Evolutionary conservation across 2,888 invertebrate genomes (phyloP).

Genomic region (Buathra laborator): DNA sequence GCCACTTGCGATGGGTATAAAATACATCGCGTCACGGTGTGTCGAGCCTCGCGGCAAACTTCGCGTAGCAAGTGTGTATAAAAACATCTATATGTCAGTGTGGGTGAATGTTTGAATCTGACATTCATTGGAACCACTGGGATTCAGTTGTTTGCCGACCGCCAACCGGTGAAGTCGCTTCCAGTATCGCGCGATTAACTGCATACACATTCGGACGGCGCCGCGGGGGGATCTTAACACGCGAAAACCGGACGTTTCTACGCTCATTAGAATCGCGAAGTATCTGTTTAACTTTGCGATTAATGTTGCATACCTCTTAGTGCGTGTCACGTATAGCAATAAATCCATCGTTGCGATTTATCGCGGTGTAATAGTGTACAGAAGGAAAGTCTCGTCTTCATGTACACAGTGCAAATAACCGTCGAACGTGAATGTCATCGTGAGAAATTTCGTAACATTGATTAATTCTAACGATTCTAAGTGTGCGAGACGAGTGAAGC

Average conservation of each 20-base stretch:
- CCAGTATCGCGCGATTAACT: constrained; percentile 11
- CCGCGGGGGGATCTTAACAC: too few relatives aligned
- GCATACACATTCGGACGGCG: neutral
- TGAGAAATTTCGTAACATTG: neutral
- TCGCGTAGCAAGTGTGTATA: neutral
- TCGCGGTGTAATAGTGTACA: neutral
- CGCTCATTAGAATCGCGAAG: constrained; percentile 6
- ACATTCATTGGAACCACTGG: constrained; percentile 73
- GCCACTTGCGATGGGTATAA: constrained; percentile 30
- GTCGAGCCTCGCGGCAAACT: neutral
- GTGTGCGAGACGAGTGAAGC: constrained; percentile 7
- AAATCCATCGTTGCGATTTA: constrained; percentile 8
- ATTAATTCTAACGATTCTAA: constrained; percentile 5
- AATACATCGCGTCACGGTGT: constrained; percentile 25
- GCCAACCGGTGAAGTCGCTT: constrained; percentile 69
- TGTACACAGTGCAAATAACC: neutral
- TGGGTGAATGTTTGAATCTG: constrained; percentile 74
- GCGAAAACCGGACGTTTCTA: neutral
- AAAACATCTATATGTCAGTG: constrained; percentile 24
- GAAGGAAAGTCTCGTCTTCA: constrained; percentile 19
- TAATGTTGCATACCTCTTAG: constrained; percentile 11
- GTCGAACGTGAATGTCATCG: constrained; percentile 5
- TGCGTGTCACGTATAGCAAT: constrained; percentile 37
- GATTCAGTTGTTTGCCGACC: constrained; percentile 77
- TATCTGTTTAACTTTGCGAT: constrained; percentile 36